Evolutionary conservation across 2,113 vertebrate species (phyloP).

Genomic region (Telmatochromis sp.): DNA sequence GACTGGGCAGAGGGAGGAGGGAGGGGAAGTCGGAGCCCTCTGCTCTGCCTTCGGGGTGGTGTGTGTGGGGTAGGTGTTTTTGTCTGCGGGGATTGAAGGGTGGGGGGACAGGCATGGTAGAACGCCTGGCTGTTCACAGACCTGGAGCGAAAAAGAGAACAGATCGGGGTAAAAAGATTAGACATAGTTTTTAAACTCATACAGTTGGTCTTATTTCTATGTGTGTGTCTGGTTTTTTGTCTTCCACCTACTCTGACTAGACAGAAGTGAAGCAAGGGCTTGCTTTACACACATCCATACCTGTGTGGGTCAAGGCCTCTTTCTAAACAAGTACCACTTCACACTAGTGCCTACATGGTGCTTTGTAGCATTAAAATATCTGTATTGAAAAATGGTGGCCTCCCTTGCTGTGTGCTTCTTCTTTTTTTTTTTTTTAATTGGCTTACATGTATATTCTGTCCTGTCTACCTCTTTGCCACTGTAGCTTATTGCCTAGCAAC

Average conservation of each 20-base stretch:
- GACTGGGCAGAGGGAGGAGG: slow-evolving; percentile 5
- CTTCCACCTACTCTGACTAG: slow-evolving; percentile 30
- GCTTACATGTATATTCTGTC: neutral
- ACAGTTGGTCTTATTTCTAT: neutral
- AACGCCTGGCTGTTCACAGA: slow-evolving; percentile 71
- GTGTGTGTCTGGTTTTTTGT: neutral
- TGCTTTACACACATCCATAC: neutral
- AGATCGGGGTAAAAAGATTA: neutral
- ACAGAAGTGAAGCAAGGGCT: neutral
- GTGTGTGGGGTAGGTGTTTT: slow-evolving; percentile 42
- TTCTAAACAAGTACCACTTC: slow-evolving; percentile 17
- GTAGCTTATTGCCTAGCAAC: slow-evolving; percentile 42
- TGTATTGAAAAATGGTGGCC: neutral
- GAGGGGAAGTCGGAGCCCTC: neutral
- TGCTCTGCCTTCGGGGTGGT: slow-evolving; percentile 15
- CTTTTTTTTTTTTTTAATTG: accelerated
- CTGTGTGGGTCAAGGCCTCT: neutral
- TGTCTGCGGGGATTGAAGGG: slow-evolving; percentile 60
- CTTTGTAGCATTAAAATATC: neutral
- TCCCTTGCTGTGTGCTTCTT: neutral
- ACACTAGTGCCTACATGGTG: neutral
- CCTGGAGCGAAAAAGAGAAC: slow-evolving; percentile 34
- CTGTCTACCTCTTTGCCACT: neutral
- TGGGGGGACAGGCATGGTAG: slow-evolving; percentile 75
- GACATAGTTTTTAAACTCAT: neutral